These are phyloP conservation scores for Drosophila meridiana DNA, from an alignment of 2,888 invertebrate species.

Conservation along the genomic window DNA sequence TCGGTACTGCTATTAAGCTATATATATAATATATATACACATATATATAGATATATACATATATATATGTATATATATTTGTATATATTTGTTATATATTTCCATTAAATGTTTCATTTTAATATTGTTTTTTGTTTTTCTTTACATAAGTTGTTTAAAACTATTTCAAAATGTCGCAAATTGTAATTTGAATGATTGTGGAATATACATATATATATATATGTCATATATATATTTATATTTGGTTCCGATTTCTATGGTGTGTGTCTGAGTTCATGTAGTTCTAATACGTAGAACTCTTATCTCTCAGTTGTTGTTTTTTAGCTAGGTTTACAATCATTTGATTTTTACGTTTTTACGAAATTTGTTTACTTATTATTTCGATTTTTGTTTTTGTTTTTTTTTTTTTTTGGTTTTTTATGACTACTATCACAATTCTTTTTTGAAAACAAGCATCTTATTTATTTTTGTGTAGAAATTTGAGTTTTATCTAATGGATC, in stretches of 20 bases:
- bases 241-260: constrained; percentile 49
- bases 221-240: constrained; percentile 19
- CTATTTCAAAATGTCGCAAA: constrained; percentile 71
- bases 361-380: constrained; percentile 67
- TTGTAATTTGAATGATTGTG: constrained; percentile 26
- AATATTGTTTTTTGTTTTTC: constrained; percentile 32
- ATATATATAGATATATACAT: constrained; percentile 47
- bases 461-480: constrained; percentile 36
- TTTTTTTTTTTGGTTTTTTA: constrained; percentile 52
- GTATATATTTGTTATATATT: constrained; percentile 59
- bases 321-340: constrained; percentile 54
- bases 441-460: constrained; percentile 73
- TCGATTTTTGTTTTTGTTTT: constrained; percentile 6
- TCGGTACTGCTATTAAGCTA: constrained; percentile 77
- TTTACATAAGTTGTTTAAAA: constrained; percentile 70
- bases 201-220: constrained; percentile 29
- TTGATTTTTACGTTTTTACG: constrained; percentile 48
- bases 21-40: constrained; percentile 53
- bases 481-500: constrained; percentile 21
- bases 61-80: constrained; percentile 54
- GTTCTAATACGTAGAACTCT: constrained; percentile 1
- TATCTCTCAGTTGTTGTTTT: constrained; percentile 27
- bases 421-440: constrained; percentile 80
- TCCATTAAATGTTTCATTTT: constrained; percentile 56
- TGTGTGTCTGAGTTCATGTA: constrained; percentile 23